Evolutionary conservation across 2,113 vertebrate genomes (phyloP).

Genomic region (Cygnus atratus): DNA sequence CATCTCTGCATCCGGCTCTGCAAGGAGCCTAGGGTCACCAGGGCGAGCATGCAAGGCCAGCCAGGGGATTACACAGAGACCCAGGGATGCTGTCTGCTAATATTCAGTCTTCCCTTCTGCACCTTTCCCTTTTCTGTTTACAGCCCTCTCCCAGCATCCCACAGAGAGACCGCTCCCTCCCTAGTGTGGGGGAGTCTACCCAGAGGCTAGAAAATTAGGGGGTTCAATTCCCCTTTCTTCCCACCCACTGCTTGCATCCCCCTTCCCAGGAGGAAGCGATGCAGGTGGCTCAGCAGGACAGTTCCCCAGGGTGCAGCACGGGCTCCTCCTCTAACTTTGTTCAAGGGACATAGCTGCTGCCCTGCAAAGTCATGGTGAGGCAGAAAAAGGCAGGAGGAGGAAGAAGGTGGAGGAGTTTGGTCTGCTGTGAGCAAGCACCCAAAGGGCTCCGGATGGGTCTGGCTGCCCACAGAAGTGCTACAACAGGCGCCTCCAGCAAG

Average conservation of each 20-base stretch:
- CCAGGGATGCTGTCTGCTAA: constrained; percentile 8
- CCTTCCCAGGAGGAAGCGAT: background rate
- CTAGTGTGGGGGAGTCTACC: background rate
- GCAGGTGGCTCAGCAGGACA: background rate
- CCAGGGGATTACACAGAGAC: constrained; percentile 43
- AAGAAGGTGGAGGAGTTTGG: background rate
- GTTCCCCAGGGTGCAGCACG: background rate
- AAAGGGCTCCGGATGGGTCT: background rate
- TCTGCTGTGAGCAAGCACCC: background rate
- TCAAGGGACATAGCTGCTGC: background rate
- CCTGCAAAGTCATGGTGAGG: background rate
- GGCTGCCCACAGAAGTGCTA: background rate
- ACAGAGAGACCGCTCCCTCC: background rate
- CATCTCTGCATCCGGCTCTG: constrained; percentile 64
- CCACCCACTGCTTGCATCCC: background rate
- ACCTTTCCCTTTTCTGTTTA: constrained; percentile 27
- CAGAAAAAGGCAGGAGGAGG: background rate
- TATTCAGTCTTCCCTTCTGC: background rate
- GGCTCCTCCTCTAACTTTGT: background rate
- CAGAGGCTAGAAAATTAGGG: background rate
- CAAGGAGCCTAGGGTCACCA: constrained; percentile 60
- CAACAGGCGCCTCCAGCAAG: background rate
- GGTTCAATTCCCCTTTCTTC: background rate
- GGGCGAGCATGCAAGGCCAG: background rate
- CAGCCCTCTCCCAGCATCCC: background rate